phyloP scores from a whole-genome alignment of 2,113 vertebrate species.

The Bettongia penicillata region DNA sequence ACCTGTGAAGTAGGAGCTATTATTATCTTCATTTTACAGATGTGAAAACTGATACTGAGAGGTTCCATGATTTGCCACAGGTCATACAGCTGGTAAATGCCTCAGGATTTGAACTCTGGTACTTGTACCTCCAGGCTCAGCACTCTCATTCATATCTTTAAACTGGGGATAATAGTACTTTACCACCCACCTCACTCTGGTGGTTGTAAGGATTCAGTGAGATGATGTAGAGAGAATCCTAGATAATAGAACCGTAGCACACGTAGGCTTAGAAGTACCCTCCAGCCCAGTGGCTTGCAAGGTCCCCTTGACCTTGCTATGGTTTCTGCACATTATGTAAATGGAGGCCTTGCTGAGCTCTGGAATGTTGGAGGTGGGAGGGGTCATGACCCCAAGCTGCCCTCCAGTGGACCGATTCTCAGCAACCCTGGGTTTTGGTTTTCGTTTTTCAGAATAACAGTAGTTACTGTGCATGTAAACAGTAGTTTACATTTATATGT shows the following conservation, averaged over 20 bases:
- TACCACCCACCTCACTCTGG: background rate
- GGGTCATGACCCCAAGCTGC: background rate
- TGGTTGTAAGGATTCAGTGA: background rate
- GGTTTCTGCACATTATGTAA: background rate
- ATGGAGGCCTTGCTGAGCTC: background rate
- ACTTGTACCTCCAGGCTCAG: background rate
- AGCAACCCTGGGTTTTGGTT: background rate
- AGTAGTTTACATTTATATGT: background rate
- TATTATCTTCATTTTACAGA: background rate
- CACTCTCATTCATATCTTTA: background rate
- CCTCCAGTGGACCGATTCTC: background rate
- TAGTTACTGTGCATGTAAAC: background rate
- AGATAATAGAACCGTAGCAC: background rate
- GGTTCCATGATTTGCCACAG: background rate
- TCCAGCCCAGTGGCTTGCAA: background rate
- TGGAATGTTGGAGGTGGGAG: background rate
- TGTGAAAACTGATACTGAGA: background rate
- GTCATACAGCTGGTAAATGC: background rate
- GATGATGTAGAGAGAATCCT: background rate
- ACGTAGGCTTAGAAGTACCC: background rate
- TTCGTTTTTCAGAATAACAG: background rate
- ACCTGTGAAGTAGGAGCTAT: background rate
- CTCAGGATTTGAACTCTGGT: background rate
- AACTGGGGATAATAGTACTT: background rate
- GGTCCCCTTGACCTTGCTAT: background rate